Evolutionary conservation across 2,797 vertebrate genomes (phyloP), one percentile per base, ranked within the genome.

Genomic region (Zalophus californianus): DNA sequence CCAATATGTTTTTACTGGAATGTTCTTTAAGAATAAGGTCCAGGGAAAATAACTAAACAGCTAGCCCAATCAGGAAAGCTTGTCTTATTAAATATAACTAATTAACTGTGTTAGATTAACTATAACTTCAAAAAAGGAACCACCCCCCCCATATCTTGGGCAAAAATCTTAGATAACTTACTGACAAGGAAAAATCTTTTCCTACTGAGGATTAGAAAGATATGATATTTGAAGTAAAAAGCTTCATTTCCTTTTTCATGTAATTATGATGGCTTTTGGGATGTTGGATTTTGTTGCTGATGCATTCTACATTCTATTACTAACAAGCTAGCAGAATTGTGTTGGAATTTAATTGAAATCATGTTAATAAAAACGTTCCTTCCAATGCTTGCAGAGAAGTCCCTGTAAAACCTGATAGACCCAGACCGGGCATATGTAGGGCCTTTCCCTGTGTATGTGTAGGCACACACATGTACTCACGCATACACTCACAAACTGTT

Each of bases 261-360:
- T 48, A 25, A 32, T 73, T 86, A 50, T 83, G 62, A 75, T 5
- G 9, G 8, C 41, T 73, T 18, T 52, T 60, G 44, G 25, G 15
- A 94, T 90, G 60, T 18, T 94, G 64, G 48, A 62, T 75, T 85
- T 86, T 93, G 32, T 91, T 91, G 32, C 29, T 83, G 29, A 64
- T 66, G 32, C 0, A 50, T 44, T 15, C 23, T 89, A 77, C 10
- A 60, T 93, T 80, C 35, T 82, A 12, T 80, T 89, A 27, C 50
- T 91, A 23, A 80, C 1, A 58, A 84, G 29, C 2, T 44, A 70
- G 10, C 38, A 86, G 75, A 91, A 79, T 82, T 86, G 29, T 83
- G 56, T 70, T 91, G 72, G 7, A 52, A 79, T 96, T 95, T 84
- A 8, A 56, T n/a, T 80, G 27, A 95, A 58, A 56, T 75, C 8